These are phyloP conservation scores for Apistogramma diplotaenia DNA, from an alignment of 2,113 vertebrate species.

Conservation along the genomic window DNA sequence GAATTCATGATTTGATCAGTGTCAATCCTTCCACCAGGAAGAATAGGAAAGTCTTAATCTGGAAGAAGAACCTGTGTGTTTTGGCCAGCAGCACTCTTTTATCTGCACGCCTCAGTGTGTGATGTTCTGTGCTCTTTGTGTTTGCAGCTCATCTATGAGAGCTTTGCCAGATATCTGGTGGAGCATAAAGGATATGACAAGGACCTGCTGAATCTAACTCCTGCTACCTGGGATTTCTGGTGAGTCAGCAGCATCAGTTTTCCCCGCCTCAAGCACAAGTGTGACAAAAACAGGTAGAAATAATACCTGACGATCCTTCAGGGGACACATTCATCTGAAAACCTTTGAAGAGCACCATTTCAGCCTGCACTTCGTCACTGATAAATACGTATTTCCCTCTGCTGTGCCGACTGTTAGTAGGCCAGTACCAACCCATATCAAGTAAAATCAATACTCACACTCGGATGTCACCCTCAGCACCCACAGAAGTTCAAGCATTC, in stretches of 20 bases:
- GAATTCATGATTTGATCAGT: too few species aligned
- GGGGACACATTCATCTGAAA: background rate
- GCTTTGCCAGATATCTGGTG: constrained; percentile 90
- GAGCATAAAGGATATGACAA: constrained; percentile 87
- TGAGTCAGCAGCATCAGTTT: constrained; percentile 68
- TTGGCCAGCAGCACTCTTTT: background rate
- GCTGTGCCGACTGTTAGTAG: background rate
- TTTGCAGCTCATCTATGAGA: constrained; percentile 91
- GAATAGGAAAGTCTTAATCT: background rate
- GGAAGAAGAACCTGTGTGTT: background rate
- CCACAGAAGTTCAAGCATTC: background rate
- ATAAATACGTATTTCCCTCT: background rate
- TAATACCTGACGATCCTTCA: background rate
- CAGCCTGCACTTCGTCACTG: background rate
- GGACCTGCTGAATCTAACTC: constrained; percentile 84
- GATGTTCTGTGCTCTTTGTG: background rate
- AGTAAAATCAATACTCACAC: background rate
- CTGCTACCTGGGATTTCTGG: constrained; percentile 93
- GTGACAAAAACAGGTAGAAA: background rate
- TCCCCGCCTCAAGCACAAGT: too few species aligned
- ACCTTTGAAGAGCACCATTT: background rate
- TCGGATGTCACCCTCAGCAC: background rate
- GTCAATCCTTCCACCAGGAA: background rate
- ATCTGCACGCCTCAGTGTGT: background rate
- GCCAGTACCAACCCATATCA: background rate